Base-by-base conservation (phyloP, 2,113 vertebrate species). In the Corythoichthys intestinalis region DNA sequence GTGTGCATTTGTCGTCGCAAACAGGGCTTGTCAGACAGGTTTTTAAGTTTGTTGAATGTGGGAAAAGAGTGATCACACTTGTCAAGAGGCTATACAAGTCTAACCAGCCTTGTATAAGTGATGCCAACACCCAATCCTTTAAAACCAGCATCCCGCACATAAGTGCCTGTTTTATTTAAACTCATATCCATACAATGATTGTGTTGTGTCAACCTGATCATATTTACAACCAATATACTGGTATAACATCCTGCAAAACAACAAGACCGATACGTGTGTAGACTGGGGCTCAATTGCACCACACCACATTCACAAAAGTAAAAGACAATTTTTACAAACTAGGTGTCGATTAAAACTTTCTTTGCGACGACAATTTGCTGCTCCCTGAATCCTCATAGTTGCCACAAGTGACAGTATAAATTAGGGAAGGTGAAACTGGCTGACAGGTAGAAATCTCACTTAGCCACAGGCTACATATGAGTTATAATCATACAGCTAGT, bases 201-300 rank as follows among this genome's bases (percentile, higher is more conserved):
- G 20, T 85, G 80, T 85, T 83, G 75, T 74, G 86, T 77, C 77
- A 87, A 88, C 73, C 48, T n/a, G 15, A 44, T 78, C 34, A 41
- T 9, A 68, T 58, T 15, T 15, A 52, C 14, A 37, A 41, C 66
- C 54, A 81, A 76, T 47, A 76, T 59, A 41, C 65, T 58, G 44
- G 4, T 58, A 44, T 64, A 48, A 50, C 48, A 59, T 15, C 56
- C 12, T 37, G 4, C 20, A 56, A 34, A 1, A 56, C 8, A 53
- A 8, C 50, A 53, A 53, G 28, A 12, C 20, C 5, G 4, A 35
- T 8, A 37, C 20, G 20, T 28, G 20, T 28, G 20, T 28, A 28
- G 20, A 28, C 20, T 58, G 34, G 37, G 37, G 56, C 34, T 15
- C 14, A 37, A 5, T 58, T 44, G 41, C 41, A 8, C 9, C 34